A percentile compares a stretch with the other conserved stretches of the same genome.
phyloP scores from a whole-genome alignment of 2,113 vertebrate genomes.

The Indicator indicator region DNA sequence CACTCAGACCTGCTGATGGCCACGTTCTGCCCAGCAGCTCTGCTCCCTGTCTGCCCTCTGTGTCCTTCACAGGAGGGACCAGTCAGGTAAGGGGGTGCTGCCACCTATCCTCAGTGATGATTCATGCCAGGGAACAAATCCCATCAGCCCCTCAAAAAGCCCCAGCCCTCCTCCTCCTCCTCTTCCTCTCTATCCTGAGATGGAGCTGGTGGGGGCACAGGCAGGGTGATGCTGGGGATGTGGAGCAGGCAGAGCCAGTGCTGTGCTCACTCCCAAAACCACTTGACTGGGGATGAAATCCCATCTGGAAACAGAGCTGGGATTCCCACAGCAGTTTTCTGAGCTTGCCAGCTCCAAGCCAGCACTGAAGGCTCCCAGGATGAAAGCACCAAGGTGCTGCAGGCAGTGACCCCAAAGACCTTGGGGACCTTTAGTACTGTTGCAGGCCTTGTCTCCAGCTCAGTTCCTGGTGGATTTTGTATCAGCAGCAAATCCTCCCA shows the following conservation, averaged over 20 bases:
- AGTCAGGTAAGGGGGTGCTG: not conserved
- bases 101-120: not conserved
- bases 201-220: not conserved
- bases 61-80: not conserved
- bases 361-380: not conserved
- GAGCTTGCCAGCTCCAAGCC: not conserved
- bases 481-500: too few relatives aligned
- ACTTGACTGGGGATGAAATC: not conserved
- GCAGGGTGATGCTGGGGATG: not conserved
- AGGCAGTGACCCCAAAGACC: not conserved
- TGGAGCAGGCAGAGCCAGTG: not conserved
- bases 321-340: not conserved
- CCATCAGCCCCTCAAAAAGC: not conserved
- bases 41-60: not conserved
- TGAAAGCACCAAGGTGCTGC: not conserved
- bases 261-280: accelerated
- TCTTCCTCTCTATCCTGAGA: not conserved
- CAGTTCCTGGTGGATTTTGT: accelerated
- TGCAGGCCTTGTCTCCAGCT: not conserved
- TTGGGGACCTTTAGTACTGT: accelerated
- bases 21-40: not conserved
- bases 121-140: not conserved
- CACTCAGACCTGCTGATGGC: not conserved
- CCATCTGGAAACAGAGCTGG: accelerated
- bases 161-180: not conserved